Evolutionary conservation across 2,113 vertebrate genomes (phyloP).

Genomic region (Peromyscus maniculatus): DNA sequence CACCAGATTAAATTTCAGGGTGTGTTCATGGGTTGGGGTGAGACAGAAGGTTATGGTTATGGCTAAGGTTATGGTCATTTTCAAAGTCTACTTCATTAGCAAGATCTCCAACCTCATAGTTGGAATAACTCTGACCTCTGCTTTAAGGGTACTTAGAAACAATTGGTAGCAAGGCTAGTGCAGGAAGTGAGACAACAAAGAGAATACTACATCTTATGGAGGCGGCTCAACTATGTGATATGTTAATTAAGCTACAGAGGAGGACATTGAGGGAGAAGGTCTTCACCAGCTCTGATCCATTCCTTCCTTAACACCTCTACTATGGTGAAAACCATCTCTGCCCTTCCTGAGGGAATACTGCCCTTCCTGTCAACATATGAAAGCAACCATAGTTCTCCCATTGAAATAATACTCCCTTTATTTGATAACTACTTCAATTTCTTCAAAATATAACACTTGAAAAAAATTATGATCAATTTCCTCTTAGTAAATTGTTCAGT

Average conservation of each 20-base stretch:
- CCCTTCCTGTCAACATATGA: slow-evolving; percentile 24
- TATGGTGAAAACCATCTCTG: slow-evolving; percentile 22
- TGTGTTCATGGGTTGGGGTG: background rate
- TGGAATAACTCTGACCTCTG: background rate
- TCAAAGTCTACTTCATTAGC: background rate
- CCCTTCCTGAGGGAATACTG: background rate
- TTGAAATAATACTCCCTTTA: background rate
- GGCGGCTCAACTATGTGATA: background rate
- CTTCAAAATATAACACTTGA: background rate
- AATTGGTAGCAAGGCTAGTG: background rate
- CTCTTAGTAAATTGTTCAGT: background rate
- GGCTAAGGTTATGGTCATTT: background rate
- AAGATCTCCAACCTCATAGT: background rate
- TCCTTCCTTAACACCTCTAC: background rate
- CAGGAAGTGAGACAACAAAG: background rate
- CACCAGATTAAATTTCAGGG: background rate
- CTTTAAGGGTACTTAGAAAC: slow-evolving; percentile 21
- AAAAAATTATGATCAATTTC: background rate
- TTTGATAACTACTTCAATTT: background rate
- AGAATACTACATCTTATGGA: background rate
- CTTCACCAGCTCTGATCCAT: background rate
- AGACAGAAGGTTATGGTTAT: background rate
- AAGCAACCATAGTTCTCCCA: background rate
- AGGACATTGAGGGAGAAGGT: background rate
- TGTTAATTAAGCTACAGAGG: background rate